phyloP scores from a whole-genome alignment of 2,797 vertebrate genomes.

The Sebastolobus alascanus region DNA sequence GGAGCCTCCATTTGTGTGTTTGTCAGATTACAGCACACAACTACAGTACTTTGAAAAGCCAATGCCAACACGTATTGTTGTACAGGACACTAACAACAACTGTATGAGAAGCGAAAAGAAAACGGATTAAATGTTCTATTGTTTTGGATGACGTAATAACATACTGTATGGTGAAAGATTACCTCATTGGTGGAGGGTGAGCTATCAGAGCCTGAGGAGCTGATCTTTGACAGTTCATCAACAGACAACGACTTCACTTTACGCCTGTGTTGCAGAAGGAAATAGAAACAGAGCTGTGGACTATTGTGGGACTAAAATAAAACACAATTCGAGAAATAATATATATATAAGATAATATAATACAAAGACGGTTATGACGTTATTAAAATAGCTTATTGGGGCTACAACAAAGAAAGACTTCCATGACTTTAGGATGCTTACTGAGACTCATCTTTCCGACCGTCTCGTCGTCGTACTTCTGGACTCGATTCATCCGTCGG shows the following conservation, averaged over 20 bases:
- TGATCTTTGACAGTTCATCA: slow-evolving; percentile 84
- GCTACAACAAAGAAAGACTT: background rate
- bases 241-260: slow-evolving; percentile 83
- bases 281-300: slow-evolving; percentile 3
- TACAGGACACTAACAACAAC: background rate
- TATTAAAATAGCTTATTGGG: background rate
- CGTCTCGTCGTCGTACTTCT: slow-evolving; percentile 39
- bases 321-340: background rate
- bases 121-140: background rate
- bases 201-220: slow-evolving; percentile 80
- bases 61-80: background rate
- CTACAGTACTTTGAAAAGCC: background rate
- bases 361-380: background rate
- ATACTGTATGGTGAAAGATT: slow-evolving; percentile 22
- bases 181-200: slow-evolving; percentile 81
- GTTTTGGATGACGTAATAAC: background rate
- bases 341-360: background rate
- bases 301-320: background rate
- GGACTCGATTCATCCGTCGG: slow-evolving; percentile 65
- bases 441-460: slow-evolving; percentile 45
- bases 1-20: slow-evolving; percentile 28
- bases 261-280: slow-evolving; percentile 56
- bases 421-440: slow-evolving; percentile 46
- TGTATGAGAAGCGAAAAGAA: background rate
- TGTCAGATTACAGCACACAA: slow-evolving; percentile 28